Evolutionary conservation across 2,888 invertebrate genomes (phyloP), one percentile per base, ranked within the genome.

Genomic region (Capitulum mitella): DNA sequence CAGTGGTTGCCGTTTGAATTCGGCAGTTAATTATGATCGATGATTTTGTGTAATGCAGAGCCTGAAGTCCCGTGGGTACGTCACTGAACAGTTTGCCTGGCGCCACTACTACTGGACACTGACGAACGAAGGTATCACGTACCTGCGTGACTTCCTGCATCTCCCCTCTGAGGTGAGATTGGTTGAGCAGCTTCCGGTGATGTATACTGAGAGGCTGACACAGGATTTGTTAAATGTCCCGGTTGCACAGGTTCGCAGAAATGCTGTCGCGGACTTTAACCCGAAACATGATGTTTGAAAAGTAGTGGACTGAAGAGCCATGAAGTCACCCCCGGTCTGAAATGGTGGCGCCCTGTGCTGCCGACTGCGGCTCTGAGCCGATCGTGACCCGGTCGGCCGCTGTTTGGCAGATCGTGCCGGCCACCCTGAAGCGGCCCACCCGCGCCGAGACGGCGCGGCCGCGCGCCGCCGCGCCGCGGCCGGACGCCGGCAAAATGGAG

Each of bases 81-180:
- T 99, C n/a, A 95, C 94, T 87, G 98, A 99, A 89, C 98, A 99
- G 88, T 99, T 99, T 87, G 98, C 98, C 8, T 99, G 99, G 99
- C 92, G 98, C 84, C 98, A 99, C 87, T 99, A 94, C 85, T 99
- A 99, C 87, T 99, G 98, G 98, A 97, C 96, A 87, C 89, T 99
- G 83, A 99, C 97, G 82, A 98, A 99, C 86, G 96, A 98, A 85
- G 99, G 99, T 83, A 98, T 99, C 86, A 94, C 95, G 86, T 98
- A 96, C 87, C 89, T 99, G 82, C 90, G 99, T 82, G 93, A 93
- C 85, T 98, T 93, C 88, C 90, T 99, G 82, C 97, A 99, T 85
- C 89, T 99, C 85, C 98, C 99, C 16, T 92, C 97, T 82, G 99
- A 99, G 85, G 87, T 86, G 83, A n/a, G n/a, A n/a, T n/a, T n/a